Base-by-base conservation (phyloP, 2,888 invertebrate genomes). In the Drosophila birchii region DNA sequence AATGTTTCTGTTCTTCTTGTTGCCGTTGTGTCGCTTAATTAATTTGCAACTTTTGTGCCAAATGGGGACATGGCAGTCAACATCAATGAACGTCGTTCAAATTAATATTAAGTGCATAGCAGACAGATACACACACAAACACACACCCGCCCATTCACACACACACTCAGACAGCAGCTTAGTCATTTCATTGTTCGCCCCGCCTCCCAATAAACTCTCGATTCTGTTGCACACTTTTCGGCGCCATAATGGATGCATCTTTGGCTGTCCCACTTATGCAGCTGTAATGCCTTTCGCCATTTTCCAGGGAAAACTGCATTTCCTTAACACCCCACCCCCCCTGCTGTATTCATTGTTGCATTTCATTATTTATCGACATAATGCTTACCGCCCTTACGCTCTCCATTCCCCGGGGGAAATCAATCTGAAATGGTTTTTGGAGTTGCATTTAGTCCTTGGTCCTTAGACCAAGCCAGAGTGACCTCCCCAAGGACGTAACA, bases 191-290 rank as follows among this genome's bases (percentile, higher is more conserved):
- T 77, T 67, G 57, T 66, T 75, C 58, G 64, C 64, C 68, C 64
- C 68, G 55, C 60, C 26, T 26, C 26, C 38, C 75, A 76, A 88
- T 88, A 86, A 84, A 88, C 83, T 83, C 73, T 86, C 88, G 86
- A 75, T 75, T 67, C 66, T 85, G 88, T 85, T 81, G 82, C 82
- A 79, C 87, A 72, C 81, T 78, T 81, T 87, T 81, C 58, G 74
- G 75, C 76, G 74, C 41, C 47, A 57, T 62, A 69, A 68, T 68
- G 67, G 67, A 49, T 49, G 67, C 69, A 67, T 68, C 67, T 67
- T 67, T 39, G 67, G 16, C n/a, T 68, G 67, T 57, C 61, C 68
- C 45, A 61, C 26, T 79, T 32, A 49, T 43, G 64, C 49, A 36
- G 34, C 64, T 12, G 49, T 53, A 57, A 45, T 75, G 71, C 75